A percentile compares a stretch with the other conserved stretches of the same genome.
Conservation (phyloP, 2,113 vertebrate species). For the Sinocyclocheilus maitianheensis region DNA sequence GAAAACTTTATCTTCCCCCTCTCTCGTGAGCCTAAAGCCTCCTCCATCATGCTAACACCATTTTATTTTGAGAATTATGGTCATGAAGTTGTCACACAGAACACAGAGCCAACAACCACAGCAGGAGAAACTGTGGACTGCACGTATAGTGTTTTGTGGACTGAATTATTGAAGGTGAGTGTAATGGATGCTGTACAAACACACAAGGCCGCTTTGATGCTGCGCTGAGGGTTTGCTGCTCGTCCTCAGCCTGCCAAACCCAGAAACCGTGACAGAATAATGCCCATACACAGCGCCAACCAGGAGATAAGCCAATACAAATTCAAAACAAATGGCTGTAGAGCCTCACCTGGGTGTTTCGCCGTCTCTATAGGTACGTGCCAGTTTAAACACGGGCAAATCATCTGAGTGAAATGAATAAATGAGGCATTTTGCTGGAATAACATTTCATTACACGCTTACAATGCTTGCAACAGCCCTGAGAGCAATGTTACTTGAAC, state of each 20-base stretch:
- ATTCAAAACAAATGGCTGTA: constrained; percentile 10
- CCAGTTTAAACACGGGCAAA: constrained; percentile 10
- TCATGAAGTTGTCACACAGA: constrained; percentile 14
- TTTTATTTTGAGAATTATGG: constrained; percentile 20
- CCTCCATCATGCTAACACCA: not conserved
- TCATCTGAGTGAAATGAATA: not conserved
- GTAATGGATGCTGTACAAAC: constrained; percentile 34
- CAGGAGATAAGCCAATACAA: constrained; percentile 35
- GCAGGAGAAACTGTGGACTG: constrained; percentile 12
- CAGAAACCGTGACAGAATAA: constrained; percentile 35
- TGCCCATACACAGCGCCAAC: not conserved
- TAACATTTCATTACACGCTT: constrained; percentile 1
- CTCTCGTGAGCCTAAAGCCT: not conserved
- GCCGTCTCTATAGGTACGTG: not conserved
- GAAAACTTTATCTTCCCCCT: constrained; percentile 23
- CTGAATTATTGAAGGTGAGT: constrained; percentile 30
- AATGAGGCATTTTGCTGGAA: constrained; percentile 18
- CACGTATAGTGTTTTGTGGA: not conserved
- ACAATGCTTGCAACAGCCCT: not conserved
- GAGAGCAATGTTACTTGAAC: not conserved
- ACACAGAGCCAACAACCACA: not conserved
- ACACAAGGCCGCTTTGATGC: constrained; percentile 26
- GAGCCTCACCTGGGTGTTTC: constrained; percentile 12
- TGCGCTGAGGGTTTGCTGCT: not conserved
- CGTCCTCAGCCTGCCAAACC: constrained; percentile 23